phyloP scores from a whole-genome alignment of 2,888 invertebrate genomes.

The Lepidocyrtinus sp. region DNA sequence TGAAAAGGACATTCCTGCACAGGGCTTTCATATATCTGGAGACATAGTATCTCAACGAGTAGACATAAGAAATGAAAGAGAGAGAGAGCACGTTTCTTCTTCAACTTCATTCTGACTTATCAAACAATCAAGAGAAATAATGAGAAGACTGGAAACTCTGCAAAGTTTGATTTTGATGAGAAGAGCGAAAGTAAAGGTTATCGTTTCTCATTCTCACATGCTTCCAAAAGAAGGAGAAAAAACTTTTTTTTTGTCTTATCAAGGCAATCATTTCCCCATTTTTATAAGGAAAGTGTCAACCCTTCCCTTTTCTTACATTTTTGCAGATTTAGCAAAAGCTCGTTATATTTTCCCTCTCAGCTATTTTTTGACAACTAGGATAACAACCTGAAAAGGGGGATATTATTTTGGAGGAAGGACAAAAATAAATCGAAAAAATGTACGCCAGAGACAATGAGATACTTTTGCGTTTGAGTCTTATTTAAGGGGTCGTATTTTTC shows the following conservation, averaged over 20 bases:
- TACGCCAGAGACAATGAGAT: conserved; percentile 31
- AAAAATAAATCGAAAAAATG: conserved; percentile 50
- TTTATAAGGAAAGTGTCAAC: conserved; percentile 40
- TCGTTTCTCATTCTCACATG: neutral
- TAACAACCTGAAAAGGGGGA: conserved; percentile 33
- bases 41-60: neutral
- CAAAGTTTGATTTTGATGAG: neutral
- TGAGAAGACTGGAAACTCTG: neutral
- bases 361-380: conserved; percentile 44
- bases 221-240: neutral
- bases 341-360: conserved; percentile 40
- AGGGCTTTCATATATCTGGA: neutral
- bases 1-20: neutral
- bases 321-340: conserved; percentile 60
- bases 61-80: neutral
- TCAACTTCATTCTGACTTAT: neutral
- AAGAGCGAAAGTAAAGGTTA: neutral
- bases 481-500: conserved; percentile 34
- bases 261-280: neutral
- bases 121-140: neutral
- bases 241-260: neutral
- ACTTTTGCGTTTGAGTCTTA: conserved; percentile 39
- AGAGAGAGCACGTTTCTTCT: neutral
- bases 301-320: conserved; percentile 36
- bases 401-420: conserved; percentile 38